These are phyloP conservation scores for Anguilla japonica DNA, from an alignment of 2,113 vertebrate genomes.

Conservation along the genomic window DNA sequence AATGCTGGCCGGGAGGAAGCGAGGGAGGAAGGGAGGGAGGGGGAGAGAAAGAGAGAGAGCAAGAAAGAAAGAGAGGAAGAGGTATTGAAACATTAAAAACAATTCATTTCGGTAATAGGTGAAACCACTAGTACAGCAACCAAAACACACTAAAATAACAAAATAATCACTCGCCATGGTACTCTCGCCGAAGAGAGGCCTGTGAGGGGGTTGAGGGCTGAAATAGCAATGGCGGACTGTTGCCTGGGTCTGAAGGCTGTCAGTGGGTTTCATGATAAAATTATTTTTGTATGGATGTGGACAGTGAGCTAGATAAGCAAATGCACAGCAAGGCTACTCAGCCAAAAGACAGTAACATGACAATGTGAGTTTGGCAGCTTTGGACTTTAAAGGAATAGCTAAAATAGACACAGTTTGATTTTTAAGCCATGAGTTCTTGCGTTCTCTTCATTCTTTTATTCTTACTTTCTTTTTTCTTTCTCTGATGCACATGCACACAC, in stretches of 20 bases:
- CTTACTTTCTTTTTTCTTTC: neutral
- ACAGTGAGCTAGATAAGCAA: neutral
- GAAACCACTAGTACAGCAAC: no score
- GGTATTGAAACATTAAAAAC: no score
- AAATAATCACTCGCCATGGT: no score
- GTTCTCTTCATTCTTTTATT: conserved; percentile 13
- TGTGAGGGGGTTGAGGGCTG: neutral
- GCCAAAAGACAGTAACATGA: neutral
- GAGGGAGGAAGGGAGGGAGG: neutral
- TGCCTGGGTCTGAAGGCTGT: neutral
- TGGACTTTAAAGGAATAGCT: neutral
- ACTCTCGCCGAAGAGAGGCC: no score
- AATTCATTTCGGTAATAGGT: no score
- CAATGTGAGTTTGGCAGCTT: neutral
- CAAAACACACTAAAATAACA: no score
- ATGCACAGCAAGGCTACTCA: neutral
- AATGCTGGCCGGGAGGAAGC: conserved; percentile 73
- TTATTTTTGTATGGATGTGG: neutral
- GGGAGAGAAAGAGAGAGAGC: neutral
- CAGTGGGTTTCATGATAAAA: neutral
- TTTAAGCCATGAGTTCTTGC: neutral
- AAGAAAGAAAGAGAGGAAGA: no score
- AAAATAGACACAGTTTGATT: neutral
- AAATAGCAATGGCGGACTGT: neutral
- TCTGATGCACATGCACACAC: conserved; percentile 13